A percentile compares a stretch with the other conserved stretches of the same genome.
Conservation (phyloP, 2,888 invertebrate species). For the Brachypterus glaber region DNA sequence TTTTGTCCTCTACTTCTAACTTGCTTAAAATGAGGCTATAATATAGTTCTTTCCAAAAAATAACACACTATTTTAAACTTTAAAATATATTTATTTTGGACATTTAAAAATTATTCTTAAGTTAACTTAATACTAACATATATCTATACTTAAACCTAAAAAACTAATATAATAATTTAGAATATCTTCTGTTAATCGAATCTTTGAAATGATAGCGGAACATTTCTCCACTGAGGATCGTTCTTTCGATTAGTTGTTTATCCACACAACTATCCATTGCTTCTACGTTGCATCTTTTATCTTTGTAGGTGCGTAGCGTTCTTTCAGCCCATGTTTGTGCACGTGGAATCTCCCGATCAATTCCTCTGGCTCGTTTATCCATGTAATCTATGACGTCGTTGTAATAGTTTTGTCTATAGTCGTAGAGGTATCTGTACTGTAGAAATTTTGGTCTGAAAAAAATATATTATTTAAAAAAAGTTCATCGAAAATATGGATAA, state of each 20-base stretch:
- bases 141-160: too few relatives aligned
- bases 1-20: too few relatives aligned
- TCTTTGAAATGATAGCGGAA: conserved; percentile 67
- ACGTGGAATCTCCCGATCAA: conserved; percentile 57
- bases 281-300: conserved; percentile 35
- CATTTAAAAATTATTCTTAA: too few relatives aligned
- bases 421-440: conserved; percentile 73
- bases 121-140: too few relatives aligned
- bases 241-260: conserved; percentile 47
- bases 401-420: conserved; percentile 79
- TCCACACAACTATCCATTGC: too few relatives aligned
- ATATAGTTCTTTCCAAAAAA: too few relatives aligned
- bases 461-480: conserved; percentile 10
- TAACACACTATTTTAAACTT: too few relatives aligned
- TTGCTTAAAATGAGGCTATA: too few relatives aligned
- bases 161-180: conserved; percentile 32
- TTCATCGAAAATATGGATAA: too few relatives aligned
- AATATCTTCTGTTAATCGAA: conserved; percentile 65
- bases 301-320: conserved; percentile 58
- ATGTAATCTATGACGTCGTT: conserved; percentile 76
- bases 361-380: conserved; percentile 63
- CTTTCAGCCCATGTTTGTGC: conserved; percentile 83
- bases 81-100: too few relatives aligned
- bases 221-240: conserved; percentile 58
- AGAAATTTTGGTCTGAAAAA: conserved; percentile 62